phyloP scores from a whole-genome alignment of 92 coral and sea anemone genomes.

The Desmophyllum pertusum region DNA sequence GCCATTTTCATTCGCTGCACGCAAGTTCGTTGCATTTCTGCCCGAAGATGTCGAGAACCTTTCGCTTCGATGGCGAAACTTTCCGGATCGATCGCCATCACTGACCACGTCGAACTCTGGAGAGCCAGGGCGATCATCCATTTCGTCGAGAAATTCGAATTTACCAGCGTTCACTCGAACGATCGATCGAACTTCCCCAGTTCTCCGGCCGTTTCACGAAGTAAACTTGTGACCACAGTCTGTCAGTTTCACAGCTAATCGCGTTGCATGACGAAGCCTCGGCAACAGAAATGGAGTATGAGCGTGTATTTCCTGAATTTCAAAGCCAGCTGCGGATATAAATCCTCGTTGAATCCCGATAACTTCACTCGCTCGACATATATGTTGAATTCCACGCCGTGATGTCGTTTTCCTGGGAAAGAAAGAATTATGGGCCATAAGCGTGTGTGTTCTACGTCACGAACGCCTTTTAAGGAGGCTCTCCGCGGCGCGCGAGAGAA shows the following conservation, averaged over 20 bases:
- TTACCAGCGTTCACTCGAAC: not conserved
- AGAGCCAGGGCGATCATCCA: slow-evolving; percentile 18
- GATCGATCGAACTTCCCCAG: slow-evolving; percentile 20
- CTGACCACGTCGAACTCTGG: slow-evolving; percentile 42
- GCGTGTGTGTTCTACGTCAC: slow-evolving; percentile 21
- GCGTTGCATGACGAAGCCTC: not conserved
- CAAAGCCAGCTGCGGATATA: not conserved
- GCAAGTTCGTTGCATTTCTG: slow-evolving; percentile 1
- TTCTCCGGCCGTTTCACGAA: slow-evolving; percentile 8
- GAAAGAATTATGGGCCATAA: slow-evolving; percentile 33
- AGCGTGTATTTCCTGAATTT: not conserved
- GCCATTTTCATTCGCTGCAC: slow-evolving; percentile 35
- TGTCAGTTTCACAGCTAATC: not conserved
- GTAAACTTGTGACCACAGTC: not conserved
- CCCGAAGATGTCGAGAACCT: not conserved
- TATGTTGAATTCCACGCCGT: not conserved
- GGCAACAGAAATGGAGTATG: not conserved
- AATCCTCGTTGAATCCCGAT: not conserved
- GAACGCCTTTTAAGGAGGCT: not conserved
- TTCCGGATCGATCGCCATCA: slow-evolving; percentile 4
- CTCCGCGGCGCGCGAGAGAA: not conserved
- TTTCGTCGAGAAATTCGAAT: not conserved
- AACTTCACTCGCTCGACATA: slow-evolving; percentile 2
- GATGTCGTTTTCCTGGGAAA: not conserved
- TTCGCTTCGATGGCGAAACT: slow-evolving; percentile 6